Conservation (phyloP, 2,797 vertebrate genomes). For the Orientallactaga sibirica region DNA sequence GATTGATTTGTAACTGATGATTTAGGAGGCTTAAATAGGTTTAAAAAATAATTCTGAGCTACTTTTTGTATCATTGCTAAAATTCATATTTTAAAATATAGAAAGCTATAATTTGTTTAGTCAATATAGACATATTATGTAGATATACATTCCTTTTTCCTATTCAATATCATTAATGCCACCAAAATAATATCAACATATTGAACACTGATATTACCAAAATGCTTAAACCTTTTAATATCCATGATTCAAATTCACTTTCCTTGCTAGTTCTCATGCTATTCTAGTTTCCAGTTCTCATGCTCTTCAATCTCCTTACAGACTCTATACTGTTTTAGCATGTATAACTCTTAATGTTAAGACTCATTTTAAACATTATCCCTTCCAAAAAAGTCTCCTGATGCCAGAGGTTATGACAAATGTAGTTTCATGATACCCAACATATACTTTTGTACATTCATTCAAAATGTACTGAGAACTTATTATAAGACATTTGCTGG, state of each 20-base stretch:
- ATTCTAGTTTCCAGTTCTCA: not conserved
- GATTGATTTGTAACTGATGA: conserved; percentile 33
- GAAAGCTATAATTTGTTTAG: not conserved
- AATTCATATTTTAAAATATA: conserved; percentile 42
- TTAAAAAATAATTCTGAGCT: conserved; percentile 2
- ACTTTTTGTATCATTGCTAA: not conserved
- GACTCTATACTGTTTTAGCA: not conserved
- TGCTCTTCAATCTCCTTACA: not conserved
- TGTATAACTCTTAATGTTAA: not conserved
- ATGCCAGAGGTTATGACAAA: not conserved
- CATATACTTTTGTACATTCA: not conserved
- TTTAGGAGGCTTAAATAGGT: not conserved
- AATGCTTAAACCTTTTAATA: not conserved
- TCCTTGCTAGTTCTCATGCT: not conserved
- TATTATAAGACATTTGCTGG: not conserved
- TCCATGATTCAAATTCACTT: not conserved
- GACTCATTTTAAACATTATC: not conserved
- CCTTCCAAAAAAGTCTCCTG: not conserved
- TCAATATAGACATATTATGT: not conserved
- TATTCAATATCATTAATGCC: not conserved
- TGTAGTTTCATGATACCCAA: not conserved
- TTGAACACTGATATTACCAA: not conserved
- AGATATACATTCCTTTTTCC: not conserved
- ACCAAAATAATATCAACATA: conserved; percentile 38
- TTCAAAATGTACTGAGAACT: not conserved